These are phyloP conservation scores for Sepioteuthis lessoniana DNA, from an alignment of 2,888 invertebrate genomes.

Conservation along the genomic window DNA sequence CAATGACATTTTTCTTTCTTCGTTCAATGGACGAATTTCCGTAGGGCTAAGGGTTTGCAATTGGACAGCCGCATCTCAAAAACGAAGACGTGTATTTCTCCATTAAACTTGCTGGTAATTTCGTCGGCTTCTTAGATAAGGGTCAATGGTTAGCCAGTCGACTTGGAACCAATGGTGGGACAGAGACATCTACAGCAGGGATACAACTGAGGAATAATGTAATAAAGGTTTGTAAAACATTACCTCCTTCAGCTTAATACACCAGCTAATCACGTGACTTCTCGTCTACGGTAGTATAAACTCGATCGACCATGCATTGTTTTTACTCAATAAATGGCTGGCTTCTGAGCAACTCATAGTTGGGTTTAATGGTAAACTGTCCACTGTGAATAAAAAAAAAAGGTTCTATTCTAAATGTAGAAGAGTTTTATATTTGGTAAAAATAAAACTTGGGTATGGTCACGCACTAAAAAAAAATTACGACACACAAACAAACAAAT, in stretches of 20 bases:
- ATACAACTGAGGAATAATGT: not conserved
- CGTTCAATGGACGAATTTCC: not conserved
- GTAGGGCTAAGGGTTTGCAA: not conserved
- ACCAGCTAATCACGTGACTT: not conserved
- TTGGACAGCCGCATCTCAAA: not conserved
- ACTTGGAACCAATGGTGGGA: not conserved
- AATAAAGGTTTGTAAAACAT: not conserved
- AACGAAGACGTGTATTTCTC: not conserved
- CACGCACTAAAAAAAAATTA: not conserved
- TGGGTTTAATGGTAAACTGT: too few relatives aligned
- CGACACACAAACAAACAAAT: too few relatives aligned
- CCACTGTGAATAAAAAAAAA: too few relatives aligned
- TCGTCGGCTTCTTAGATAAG: not conserved
- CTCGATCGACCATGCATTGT: not conserved
- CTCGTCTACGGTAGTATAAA: not conserved
- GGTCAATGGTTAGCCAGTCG: not conserved
- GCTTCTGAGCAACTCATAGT: too few relatives aligned
- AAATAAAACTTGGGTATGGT: not conserved
- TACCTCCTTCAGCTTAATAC: not conserved
- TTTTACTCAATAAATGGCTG: too few relatives aligned
- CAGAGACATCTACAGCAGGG: not conserved
- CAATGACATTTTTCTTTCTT: not conserved
- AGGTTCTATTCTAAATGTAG: too few relatives aligned
- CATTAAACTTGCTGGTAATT: not conserved
- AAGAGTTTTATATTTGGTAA: not conserved